Evolutionary conservation across 2,113 vertebrate genomes (phyloP).

Genomic region (Vulpes ferrilata): DNA sequence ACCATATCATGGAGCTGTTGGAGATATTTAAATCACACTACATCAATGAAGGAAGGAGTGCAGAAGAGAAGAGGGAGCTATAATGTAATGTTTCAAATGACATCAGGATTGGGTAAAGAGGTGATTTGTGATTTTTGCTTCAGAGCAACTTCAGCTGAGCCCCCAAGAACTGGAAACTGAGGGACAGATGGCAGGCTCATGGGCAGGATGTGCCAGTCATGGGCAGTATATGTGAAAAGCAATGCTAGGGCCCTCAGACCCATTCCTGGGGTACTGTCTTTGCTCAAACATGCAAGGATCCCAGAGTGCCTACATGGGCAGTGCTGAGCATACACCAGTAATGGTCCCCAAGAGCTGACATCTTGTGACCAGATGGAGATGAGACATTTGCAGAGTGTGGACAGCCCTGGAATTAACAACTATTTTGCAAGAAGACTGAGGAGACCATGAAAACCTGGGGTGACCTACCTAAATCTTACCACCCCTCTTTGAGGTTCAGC

Average conservation of each 20-base stretch:
- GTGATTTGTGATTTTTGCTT: conserved; percentile 6
- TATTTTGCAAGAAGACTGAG: not conserved
- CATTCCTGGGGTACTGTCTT: not conserved
- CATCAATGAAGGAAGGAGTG: not conserved
- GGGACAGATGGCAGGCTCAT: not conserved
- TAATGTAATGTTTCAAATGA: conserved; percentile 40
- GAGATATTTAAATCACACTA: conserved; percentile 63
- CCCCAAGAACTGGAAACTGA: conserved; percentile 26
- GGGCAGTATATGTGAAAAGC: not conserved
- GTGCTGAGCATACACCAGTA: not conserved
- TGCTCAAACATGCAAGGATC: not conserved
- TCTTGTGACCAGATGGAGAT: not conserved
- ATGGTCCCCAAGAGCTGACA: not conserved
- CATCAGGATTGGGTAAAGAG: not conserved
- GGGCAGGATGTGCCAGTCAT: not conserved
- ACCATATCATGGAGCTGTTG: not conserved
- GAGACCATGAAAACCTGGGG: not conserved
- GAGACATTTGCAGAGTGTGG: not conserved
- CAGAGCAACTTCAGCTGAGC: not conserved
- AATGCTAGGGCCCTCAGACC: not conserved
- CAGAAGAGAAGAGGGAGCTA: not conserved
- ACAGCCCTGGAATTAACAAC: not conserved
- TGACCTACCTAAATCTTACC: not conserved
- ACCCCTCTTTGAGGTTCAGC: not conserved
- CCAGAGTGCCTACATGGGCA: not conserved